phyloP scores from a whole-genome alignment of 2,888 invertebrate genomes.

The Drosophila pseudotalamancana region DNA sequence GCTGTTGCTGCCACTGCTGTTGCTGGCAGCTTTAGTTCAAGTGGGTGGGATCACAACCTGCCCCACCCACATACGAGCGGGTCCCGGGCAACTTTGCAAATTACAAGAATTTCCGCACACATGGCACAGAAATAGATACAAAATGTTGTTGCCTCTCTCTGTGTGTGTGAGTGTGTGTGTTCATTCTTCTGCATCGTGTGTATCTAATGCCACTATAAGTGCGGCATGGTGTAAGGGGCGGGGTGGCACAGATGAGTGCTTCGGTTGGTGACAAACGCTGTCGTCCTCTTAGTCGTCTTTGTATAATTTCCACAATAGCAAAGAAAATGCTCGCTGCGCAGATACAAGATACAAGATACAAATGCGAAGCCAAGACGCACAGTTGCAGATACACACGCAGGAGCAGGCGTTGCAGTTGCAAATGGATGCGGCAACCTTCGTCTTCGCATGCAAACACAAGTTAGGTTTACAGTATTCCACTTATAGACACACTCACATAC shows the following conservation, averaged over 20 bases:
- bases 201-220: slow-evolving; percentile 45
- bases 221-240: neutral
- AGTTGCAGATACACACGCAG: slow-evolving; percentile 39
- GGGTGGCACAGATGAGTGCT: slow-evolving; percentile 2
- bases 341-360: slow-evolving; percentile 34
- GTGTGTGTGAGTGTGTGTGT: slow-evolving; percentile 13
- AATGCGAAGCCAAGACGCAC: slow-evolving; percentile 20
- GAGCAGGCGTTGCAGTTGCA: slow-evolving; percentile 1
- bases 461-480: slow-evolving; percentile 23
- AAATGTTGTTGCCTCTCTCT: slow-evolving; percentile 32
- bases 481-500: slow-evolving; percentile 10
- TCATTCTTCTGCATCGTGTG: slow-evolving; percentile 28
- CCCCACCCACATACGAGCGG: slow-evolving; percentile 13
- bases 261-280: slow-evolving; percentile 44
- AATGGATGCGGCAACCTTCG: slow-evolving; percentile 3
- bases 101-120: slow-evolving; percentile 68
- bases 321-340: slow-evolving; percentile 67
- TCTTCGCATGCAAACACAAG: slow-evolving; percentile 28
- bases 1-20: too few species aligned
- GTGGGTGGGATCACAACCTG: slow-evolving; percentile 7
- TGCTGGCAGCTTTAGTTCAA: slow-evolving; percentile 3
- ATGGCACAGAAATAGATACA: slow-evolving; percentile 67
- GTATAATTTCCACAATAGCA: slow-evolving; percentile 67
- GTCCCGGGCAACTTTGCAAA: slow-evolving; percentile 59
- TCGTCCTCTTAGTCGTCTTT: slow-evolving; percentile 40